phyloP scores from a whole-genome alignment of 2,888 invertebrate genomes.

The Alentia gelatinosa region DNA sequence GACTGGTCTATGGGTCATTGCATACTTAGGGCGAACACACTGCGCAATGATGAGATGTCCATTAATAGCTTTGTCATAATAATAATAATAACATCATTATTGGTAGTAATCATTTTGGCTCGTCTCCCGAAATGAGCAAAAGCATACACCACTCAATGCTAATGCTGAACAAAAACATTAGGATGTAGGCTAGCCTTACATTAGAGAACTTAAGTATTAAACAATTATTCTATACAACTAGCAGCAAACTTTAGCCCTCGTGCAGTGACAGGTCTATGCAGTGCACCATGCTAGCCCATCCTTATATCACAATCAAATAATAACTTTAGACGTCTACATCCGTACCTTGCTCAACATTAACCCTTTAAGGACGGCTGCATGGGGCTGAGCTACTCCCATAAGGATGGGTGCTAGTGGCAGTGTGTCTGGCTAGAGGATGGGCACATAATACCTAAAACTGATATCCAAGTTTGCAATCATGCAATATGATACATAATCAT shows the following conservation, averaged over 20 bases:
- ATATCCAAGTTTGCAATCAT: no score
- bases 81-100: constrained; percentile 38
- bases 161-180: constrained; percentile 45
- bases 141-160: constrained; percentile 44
- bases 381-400: no score
- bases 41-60: constrained; percentile 24
- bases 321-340: constrained; percentile 41
- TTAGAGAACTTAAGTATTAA: constrained; percentile 30
- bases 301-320: constrained; percentile 45
- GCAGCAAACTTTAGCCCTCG: constrained; percentile 35
- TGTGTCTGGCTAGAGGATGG: no score
- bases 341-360: constrained; percentile 52
- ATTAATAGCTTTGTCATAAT: constrained; percentile 45
- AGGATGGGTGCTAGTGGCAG: no score
- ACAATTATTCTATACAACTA: constrained; percentile 38
- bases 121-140: constrained; percentile 44
- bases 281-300: constrained; percentile 23
- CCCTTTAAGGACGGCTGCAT: no score
- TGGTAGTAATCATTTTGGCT: constrained; percentile 41
- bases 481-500: no score
- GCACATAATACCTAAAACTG: no score
- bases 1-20: constrained; percentile 24
- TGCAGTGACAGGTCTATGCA: neutral
- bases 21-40: neutral
- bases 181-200: constrained; percentile 47